Base-by-base conservation (phyloP, 2,797 vertebrate genomes). In the Thamnophis elegans region DNA sequence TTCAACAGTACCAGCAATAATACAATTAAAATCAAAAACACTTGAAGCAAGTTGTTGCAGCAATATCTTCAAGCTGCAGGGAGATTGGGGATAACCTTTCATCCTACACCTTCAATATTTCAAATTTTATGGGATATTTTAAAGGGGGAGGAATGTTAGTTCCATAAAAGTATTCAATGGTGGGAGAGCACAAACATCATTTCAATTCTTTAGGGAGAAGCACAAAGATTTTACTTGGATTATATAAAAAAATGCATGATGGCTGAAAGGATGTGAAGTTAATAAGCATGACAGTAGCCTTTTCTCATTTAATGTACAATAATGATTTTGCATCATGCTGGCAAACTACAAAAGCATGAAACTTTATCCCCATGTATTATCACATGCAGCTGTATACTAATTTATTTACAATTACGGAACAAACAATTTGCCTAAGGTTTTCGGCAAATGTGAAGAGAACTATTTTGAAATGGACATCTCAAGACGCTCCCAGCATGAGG, bases 211-310 rank as follows among this genome's bases (percentile, higher is more conserved):
- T 54, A 55, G 53, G 47, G 58, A 90, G 82, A 36, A 0, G 1
- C 94, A 95, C 94, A 53, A 96, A 94, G 47, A 54, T 91, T 95
- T 96, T 92, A 90, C 62, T 94, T 94, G 53, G 54, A 58, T 86
- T 88, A 18, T 78, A 87, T 90, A 95, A 94, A 95, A 95, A 92
- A 59, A 89, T 94, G 62, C 92, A 95, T 95, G 91, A 94, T 58
- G 94, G 82, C 78, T 93, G 92, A 94, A 95, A 82, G 92, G 92
- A 92, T 86, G 91, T 89, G 94, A 93, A 89, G 11, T 42, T 94
- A 96, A 95, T 93, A 95, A 95, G 96, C 53, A 91, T 93, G 92
- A 95, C 95, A 96, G 47, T 25, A 94, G 92, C 18, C 58, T 42
- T 94, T 92, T 89, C 94, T 92, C 78, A 87, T 93, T 56, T 91